Percentiles rank a stretch among this genome's conserved stretches.
Conservation (phyloP, 2,888 invertebrate species). For the Phanerotoma sp. region DNA sequence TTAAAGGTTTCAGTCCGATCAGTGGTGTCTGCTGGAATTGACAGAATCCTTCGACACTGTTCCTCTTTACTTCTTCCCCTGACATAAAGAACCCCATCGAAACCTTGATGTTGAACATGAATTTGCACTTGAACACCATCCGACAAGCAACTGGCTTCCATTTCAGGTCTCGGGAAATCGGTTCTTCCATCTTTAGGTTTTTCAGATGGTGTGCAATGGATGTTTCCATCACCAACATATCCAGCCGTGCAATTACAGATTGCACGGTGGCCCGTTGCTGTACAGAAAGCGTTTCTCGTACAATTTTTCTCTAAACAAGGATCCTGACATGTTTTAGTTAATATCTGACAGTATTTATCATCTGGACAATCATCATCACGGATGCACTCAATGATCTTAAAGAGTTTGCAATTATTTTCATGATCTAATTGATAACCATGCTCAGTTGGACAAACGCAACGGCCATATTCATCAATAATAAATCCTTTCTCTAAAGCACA, state of each 20-base stretch:
- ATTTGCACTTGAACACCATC: conserved; percentile 84
- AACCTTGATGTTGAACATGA: conserved; percentile 60
- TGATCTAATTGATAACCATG: conserved; percentile 67
- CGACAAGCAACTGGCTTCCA: conserved; percentile 86
- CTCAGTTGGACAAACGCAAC: conserved; percentile 74
- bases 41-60: conserved; percentile 80
- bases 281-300: conserved; percentile 76
- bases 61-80: conserved; percentile 94
- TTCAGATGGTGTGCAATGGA: conserved; percentile 62
- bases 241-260: conserved; percentile 77
- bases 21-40: conserved; percentile 69
- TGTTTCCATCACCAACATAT: conserved; percentile 74
- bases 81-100: conserved; percentile 89
- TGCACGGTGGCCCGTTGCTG: conserved; percentile 74
- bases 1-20: conserved; percentile 66
- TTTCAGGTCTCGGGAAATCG: conserved; percentile 82
- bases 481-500: conserved; percentile 79
- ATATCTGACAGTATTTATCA: conserved; percentile 71
- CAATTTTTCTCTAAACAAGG: conserved; percentile 77
- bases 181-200: conserved; percentile 59
- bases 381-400: conserved; percentile 63
- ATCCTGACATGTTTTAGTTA: conserved; percentile 73
- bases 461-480: conserved; percentile 73
- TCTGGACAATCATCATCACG: conserved; percentile 75
- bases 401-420: conserved; percentile 64